A percentile compares a stretch with the other conserved stretches of the same genome.
phyloP scores from a whole-genome alignment of 2,888 invertebrate genomes.

The Lasioglossum vierecki region DNA sequence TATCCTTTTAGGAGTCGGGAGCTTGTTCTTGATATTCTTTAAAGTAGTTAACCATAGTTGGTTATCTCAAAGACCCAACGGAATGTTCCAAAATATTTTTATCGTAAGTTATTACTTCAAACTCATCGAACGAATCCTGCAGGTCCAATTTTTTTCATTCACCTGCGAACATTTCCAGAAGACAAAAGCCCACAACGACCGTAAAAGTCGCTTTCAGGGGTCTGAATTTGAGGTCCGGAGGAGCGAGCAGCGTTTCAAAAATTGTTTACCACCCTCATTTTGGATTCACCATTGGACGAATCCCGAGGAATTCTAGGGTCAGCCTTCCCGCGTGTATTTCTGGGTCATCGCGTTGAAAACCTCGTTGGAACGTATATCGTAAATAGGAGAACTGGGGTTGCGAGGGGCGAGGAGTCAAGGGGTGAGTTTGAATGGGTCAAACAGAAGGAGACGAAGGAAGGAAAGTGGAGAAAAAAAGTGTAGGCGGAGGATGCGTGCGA shows the following conservation, averaged over 20 bases:
- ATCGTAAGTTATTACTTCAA: not conserved
- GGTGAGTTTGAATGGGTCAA: constrained; percentile 40
- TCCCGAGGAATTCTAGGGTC: constrained; percentile 28
- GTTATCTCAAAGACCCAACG: not conserved
- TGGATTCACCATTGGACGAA: not conserved
- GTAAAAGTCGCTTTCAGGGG: not conserved
- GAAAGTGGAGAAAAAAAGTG: constrained; percentile 23
- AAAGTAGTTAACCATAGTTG: not conserved
- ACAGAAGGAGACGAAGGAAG: constrained; percentile 32
- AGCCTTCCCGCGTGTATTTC: constrained; percentile 68
- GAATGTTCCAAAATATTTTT: not conserved
- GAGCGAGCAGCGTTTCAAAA: not conserved
- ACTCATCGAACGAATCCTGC: not conserved
- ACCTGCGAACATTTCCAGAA: not conserved
- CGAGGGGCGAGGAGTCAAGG: constrained; percentile 40
- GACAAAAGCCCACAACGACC: not conserved
- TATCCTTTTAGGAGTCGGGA: not conserved
- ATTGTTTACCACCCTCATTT: constrained; percentile 7
- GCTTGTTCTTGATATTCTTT: not conserved
- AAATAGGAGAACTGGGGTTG: constrained; percentile 36
- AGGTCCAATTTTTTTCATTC: not conserved
- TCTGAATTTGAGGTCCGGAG: not conserved
- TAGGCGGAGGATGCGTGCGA: constrained; percentile 19
- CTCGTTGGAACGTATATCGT: constrained; percentile 62
- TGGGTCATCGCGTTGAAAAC: constrained; percentile 71